phyloP scores from a whole-genome alignment of 2,888 invertebrate genomes.

The Diarsia rubi region DNA sequence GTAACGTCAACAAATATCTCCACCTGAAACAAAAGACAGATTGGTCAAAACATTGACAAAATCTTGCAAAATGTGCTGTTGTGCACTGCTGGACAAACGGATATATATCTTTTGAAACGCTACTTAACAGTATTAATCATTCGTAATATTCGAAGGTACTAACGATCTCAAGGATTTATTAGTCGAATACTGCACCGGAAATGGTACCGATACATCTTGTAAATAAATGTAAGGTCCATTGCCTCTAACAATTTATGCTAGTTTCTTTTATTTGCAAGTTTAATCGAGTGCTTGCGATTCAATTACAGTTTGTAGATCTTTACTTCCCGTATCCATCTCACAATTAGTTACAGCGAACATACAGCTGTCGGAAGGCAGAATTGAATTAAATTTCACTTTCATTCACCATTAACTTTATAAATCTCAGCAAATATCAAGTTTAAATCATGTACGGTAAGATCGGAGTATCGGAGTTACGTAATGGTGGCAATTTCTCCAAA shows the following conservation, averaged over 20 bases:
- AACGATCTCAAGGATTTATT: slow-evolving; percentile 1
- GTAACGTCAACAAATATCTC: slow-evolving; percentile 79
- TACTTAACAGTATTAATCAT: background rate
- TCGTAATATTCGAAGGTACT: background rate
- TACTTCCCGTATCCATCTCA: slow-evolving; percentile 46
- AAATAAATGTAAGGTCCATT: slow-evolving; percentile 26
- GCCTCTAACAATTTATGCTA: slow-evolving; percentile 25
- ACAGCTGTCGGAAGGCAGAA: slow-evolving; percentile 47
- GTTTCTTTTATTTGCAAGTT: slow-evolving; percentile 49
- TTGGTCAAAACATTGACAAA: slow-evolving; percentile 9
- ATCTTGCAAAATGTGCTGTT: background rate
- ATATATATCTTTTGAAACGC: background rate
- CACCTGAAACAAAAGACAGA: slow-evolving; percentile 80
- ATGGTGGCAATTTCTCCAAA: slow-evolving; percentile 79
- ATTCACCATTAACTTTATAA: slow-evolving; percentile 56
- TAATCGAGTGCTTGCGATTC: slow-evolving; percentile 48
- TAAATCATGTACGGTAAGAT: slow-evolving; percentile 67
- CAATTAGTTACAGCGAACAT: slow-evolving; percentile 34
- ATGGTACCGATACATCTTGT: background rate
- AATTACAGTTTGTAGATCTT: slow-evolving; percentile 32
- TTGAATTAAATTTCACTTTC: slow-evolving; percentile 61
- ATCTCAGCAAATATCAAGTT: slow-evolving; percentile 57
- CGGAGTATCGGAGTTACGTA: slow-evolving; percentile 71
- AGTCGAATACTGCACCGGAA: background rate
- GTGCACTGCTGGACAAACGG: background rate